These are phyloP conservation scores for Notamacropus eugenii DNA, from an alignment of 2,797 vertebrate species.

Conservation along the genomic window DNA sequence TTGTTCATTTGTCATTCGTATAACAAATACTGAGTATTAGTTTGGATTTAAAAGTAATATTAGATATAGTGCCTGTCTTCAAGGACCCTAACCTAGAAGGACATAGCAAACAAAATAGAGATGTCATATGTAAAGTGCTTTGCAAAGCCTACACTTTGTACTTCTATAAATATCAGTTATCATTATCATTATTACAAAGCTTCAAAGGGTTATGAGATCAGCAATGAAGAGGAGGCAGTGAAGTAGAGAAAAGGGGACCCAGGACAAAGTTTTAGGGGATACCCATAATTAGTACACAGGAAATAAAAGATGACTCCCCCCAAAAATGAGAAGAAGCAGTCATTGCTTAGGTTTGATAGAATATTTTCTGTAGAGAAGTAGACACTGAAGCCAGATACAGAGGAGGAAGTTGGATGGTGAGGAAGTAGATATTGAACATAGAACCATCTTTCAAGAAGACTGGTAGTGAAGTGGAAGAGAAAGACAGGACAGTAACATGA, in stretches of 20 bases:
- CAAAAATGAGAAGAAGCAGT: background rate
- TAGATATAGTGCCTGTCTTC: background rate
- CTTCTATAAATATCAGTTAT: background rate
- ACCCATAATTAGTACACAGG: background rate
- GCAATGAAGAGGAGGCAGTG: background rate
- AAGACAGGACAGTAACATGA: background rate
- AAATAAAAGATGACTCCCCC: background rate
- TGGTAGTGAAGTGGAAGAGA: background rate
- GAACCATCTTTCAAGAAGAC: background rate
- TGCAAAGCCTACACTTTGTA: background rate
- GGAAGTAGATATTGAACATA: background rate
- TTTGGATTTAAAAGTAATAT: background rate
- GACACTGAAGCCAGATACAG: background rate
- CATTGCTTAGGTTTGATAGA: background rate
- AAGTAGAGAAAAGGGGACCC: background rate
- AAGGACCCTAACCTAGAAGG: background rate
- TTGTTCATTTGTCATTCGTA: background rate
- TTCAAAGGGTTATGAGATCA: background rate
- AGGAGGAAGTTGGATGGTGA: background rate
- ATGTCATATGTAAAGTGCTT: background rate
- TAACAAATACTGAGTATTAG: background rate
- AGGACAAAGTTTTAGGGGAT: background rate
- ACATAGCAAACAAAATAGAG: background rate
- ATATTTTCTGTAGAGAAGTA: background rate
- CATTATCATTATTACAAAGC: background rate